These are phyloP conservation scores for Simalia tracyae DNA, from an alignment of 2,797 vertebrate genomes.

Conservation along the genomic window DNA sequence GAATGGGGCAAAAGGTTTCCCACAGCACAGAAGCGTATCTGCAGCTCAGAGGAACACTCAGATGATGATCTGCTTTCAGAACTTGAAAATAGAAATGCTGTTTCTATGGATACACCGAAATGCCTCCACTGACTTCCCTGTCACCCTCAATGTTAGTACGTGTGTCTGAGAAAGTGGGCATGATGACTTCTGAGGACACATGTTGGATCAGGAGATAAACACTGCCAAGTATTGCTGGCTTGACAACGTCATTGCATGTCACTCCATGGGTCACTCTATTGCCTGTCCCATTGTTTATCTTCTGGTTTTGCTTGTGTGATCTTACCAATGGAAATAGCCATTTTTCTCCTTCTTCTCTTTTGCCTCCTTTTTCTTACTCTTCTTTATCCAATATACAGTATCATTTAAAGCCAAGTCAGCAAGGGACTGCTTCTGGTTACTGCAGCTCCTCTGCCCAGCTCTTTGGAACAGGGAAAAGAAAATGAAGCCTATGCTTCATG, in stretches of 20 bases:
- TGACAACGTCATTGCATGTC: too few species aligned
- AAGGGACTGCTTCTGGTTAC: background rate
- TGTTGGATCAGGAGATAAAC: background rate
- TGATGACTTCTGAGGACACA: background rate
- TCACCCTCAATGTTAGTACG: conserved; percentile 44
- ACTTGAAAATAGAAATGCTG: conserved; percentile 29
- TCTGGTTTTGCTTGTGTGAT: background rate
- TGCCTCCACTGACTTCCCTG: conserved; percentile 46
- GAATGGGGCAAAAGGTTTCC: conserved; percentile 61
- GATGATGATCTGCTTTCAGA: conserved; percentile 45
- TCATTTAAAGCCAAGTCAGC: background rate
- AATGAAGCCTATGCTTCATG: background rate
- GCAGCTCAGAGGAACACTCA: conserved; percentile 51
- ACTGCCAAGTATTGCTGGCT: background rate
- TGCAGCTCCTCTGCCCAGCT: background rate
- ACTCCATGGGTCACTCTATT: background rate
- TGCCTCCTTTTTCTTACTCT: background rate
- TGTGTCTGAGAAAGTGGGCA: conserved; percentile 23
- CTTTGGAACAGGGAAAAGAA: background rate
- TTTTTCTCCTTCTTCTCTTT: background rate
- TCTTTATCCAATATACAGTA: background rate
- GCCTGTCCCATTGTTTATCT: background rate
- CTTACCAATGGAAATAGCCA: background rate
- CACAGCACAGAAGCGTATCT: conserved; percentile 43
- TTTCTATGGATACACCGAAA: conserved; percentile 61